Evolutionary conservation across 1,140 invertebrate genomes (phyloP).

Genomic region (Aphaenogaster rudis): DNA sequence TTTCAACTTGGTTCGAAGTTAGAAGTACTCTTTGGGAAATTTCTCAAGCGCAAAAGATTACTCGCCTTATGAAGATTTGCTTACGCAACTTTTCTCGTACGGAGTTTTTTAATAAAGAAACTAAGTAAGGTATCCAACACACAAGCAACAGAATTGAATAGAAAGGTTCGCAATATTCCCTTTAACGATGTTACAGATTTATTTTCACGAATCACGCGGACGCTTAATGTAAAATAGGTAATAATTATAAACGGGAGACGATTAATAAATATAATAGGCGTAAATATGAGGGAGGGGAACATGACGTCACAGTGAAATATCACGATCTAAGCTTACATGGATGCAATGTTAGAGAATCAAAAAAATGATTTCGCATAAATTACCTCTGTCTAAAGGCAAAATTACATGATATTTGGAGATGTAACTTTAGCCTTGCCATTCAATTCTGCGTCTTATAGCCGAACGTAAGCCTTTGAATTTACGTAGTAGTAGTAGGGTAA

Average conservation of each 20-base stretch:
- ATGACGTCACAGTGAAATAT: background rate
- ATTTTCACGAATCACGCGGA: slow-evolving; percentile 38
- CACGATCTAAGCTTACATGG: slow-evolving; percentile 18
- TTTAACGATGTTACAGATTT: slow-evolving; percentile 20
- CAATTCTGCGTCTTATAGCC: slow-evolving; percentile 58
- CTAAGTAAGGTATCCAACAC: slow-evolving; percentile 35
- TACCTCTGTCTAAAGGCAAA: slow-evolving; percentile 15
- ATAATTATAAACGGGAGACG: background rate
- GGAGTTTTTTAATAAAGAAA: slow-evolving; percentile 51
- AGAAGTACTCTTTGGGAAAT: slow-evolving; percentile 48
- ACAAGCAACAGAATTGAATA: slow-evolving; percentile 54
- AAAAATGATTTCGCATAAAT: slow-evolving; percentile 1
- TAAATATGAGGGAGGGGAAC: background rate
- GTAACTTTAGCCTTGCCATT: slow-evolving; percentile 55
- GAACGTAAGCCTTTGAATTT: slow-evolving; percentile 42
- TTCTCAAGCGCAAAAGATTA: slow-evolving; percentile 43
- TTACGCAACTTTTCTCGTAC: slow-evolving; percentile 53
- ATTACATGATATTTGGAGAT: slow-evolving; percentile 5
- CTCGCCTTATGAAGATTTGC: slow-evolving; percentile 56
- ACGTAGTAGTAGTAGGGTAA: slow-evolving; percentile 24
- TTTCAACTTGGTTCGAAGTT: slow-evolving; percentile 55
- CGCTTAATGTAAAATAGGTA: slow-evolving; percentile 7
- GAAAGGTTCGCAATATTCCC: slow-evolving; percentile 4
- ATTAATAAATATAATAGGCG: slow-evolving; percentile 3
- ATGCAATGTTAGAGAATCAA: slow-evolving; percentile 40